Base-by-base conservation (phyloP, 2,888 invertebrate species). In the Aporophyla lueneburgensis region DNA sequence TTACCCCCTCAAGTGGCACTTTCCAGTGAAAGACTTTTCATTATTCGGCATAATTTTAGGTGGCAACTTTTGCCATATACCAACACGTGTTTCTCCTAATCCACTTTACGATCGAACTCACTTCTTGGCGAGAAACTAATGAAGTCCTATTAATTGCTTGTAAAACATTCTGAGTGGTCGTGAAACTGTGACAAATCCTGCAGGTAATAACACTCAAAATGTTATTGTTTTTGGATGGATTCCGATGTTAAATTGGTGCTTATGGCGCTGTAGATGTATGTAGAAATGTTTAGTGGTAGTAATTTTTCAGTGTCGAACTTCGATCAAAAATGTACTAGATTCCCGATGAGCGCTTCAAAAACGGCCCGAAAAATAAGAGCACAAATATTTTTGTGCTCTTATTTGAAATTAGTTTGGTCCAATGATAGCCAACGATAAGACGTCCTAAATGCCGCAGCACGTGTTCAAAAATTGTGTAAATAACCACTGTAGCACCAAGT, bases 181-280 rank as follows among this genome's bases (percentile, higher is more conserved):
- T 85, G 12, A 82, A 85, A 58, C 66, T 66, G 33, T 75, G 33
- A 72, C 71, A 66, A 77, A 83, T 63, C 33, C 43, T 82, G n/a
- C 46, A 21, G 12, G 65, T 81, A 61, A 66, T 72, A 72, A 58
- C 19, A 24, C 10, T 71, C 9, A 9, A 62, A 54, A 65, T 56
- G 46, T 78, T 63, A 86, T 77, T 21, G 71, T 46, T 70, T 72
- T 86, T 70, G 43, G 58, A 83, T 63, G 68, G 14, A 51, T 71
- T 83, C 71, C 33, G 40, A 5, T 66, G 51, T 68, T 61, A 65
- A 76, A 85, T 76, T 72, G 53, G 54, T 58, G 12, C 27, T 33
- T 46, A 19, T 4, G 3, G 9, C 12, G 33, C 12, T 83, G 2
- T 61, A 27, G 10, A 40, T 54, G 5, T n/a, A 33, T 3, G 27